Evolutionary conservation across 2,797 vertebrate species (phyloP), one percentile per base, ranked within the genome.

Genomic region (Cebuella pygmaea): DNA sequence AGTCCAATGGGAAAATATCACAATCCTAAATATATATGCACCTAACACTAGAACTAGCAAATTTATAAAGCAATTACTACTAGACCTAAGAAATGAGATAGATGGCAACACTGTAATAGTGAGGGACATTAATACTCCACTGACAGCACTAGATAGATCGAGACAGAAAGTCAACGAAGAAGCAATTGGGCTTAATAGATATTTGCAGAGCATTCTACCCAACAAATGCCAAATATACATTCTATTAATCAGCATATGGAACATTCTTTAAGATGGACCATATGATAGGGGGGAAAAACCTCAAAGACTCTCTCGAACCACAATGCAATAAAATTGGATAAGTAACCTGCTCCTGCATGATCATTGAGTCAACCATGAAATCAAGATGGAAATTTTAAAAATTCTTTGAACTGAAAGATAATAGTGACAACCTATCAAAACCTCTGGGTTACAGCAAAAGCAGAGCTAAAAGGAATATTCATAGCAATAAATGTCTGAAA

Each of bases 211-310:
- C 33, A 67, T 67, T 67, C 33, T n/a, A 67, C 15, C 61, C 17
- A 67, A n/a, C 61, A n/a, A 67, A 17, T n/a, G 61, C 33, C n/a
- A 17, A 67, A 67, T n/a, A 67, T 19, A n/a, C 61, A 67, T 67
- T 67, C 33, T 67, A n/a, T 19, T 67, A n/a, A 67, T n/a, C 61
- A 67, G 61, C 33, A n/a, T 33, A 19, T 67, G 61, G 14, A 67
- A 67, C 15, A 33, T 67, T 19, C 61, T 67, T 33, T 33, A 67
- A 67, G 61, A 67, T n/a, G 15, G 33, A 67, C 61, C 33, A n/a
- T 19, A 67, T 67, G 61, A 67, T n/a, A 8, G 7, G 15, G 17
- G 0, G 17, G 0, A 19, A 9, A n/a, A n/a, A 7, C 1, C 15
- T n/a, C 33, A 67, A 17, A 33, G n/a, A 67, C 33, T 67, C 61